Base-by-base conservation (phyloP, 2,113 vertebrate genomes). In the Rhinogobius similis region DNA sequence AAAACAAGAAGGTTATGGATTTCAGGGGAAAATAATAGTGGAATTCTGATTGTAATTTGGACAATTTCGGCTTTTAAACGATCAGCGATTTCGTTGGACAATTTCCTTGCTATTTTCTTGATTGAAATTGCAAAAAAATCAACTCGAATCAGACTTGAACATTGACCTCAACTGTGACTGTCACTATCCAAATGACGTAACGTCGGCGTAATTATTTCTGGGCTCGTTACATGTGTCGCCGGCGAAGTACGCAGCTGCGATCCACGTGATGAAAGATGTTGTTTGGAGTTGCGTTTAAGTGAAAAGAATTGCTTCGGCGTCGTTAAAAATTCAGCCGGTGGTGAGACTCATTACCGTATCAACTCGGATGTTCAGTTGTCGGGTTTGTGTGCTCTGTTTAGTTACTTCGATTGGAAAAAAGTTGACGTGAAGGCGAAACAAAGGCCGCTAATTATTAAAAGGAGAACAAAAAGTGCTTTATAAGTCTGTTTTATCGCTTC, bases 401-500 rank as follows among this genome's bases (percentile, higher is more conserved):
- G n/a, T n/a, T n/a, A n/a, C n/a, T n/a, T n/a, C n/a, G n/a, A n/a
- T n/a, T n/a, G n/a, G n/a, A n/a, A n/a, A n/a, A n/a, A 59, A 65
- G 81, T 77, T 72, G 65, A 44, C 63, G 58, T 71, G 75, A 68
- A 64, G 72, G 13, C 50, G 70, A 76, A 65, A 77, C 74, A 78
- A 79, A 83, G 81, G 73, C 68, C 71, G 63, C 69, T 72, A 82
- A 88, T 85, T 73, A 85, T 86, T 78, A 85, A 86, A 64, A 52
- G 64, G 41, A 73, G 73, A 88, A 83, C 77, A 85, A 88, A 91
- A 81, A 76, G 74, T 69, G 27, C 86, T 90, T 83, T 67, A 85
- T 86, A 66, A 92, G 91, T 93, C 89, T 73, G 79, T 86, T 88
- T 90, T 84, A 87, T 90, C 76, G 53, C 66, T 21, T 27, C 76